Base-by-base conservation (phyloP, 2,797 vertebrate species). In the Danio kyathit region DNA sequence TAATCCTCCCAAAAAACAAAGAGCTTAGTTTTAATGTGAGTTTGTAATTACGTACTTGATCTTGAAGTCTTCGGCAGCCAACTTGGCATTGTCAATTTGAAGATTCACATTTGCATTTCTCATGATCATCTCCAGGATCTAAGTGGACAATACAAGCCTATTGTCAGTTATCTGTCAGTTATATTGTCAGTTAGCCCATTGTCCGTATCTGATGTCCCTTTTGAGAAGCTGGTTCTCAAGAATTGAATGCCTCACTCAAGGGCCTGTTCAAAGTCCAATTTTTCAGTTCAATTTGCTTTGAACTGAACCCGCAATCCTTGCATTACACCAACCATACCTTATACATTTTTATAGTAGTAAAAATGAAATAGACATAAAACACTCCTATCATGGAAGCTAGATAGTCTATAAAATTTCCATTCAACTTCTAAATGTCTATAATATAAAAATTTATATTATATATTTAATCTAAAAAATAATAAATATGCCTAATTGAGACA, bases 51-150 rank as follows among this genome's bases (percentile, higher is more conserved):
- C 93, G 93, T 93, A 98, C 97, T 97, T 98, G 84, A 97, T 92
- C 88, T 94, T 94, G 92, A 97, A 97, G 90, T 98, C 97, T 1
- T 97, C 96, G 0, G 96, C 95, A 0, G 97, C 95, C 89, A 98
- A 92, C n/a, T 95, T 95, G 17, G 95, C 95, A 0, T 97, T 98
- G 91, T 98, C 96, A 0, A 97, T 97, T 91, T 95, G 95, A 82
- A 98, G 93, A 60, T 96, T 85, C 41, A 94, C 84, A 5, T 94
- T 94, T 71, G 96, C 95, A 0, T 97, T 97, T 64, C 95, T 94
- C 51, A 92, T 88, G 0, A 94, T 93, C 21, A 52, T 71, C 19
- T 65, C 43, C 49, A 75, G 86, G 91, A 72, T 94, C 94, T 83
- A 49, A 74, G 51, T 16, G 8, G 13, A 60, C 38, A 43, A 5